phyloP scores from a whole-genome alignment of 2,888 invertebrate genomes.

The Leptopilina myrica region DNA sequence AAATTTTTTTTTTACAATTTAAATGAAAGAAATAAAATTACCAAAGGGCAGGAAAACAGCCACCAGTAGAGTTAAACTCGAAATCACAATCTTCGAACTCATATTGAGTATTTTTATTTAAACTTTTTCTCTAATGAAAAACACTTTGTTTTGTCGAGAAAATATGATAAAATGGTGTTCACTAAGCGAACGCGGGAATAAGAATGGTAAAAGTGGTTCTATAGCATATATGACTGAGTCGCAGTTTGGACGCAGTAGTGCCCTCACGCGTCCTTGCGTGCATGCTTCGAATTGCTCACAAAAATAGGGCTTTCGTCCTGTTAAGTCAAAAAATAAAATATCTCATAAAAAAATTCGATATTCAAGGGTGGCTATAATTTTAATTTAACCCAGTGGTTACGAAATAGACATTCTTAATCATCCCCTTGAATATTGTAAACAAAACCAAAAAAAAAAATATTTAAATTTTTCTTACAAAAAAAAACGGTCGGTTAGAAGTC shows the following conservation, averaged over 20 bases:
- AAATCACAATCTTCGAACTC: constrained; percentile 10
- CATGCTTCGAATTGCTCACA: constrained; percentile 31
- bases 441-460: no score
- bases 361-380: not conserved
- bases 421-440: no score
- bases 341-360: not conserved
- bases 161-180: constrained; percentile 15
- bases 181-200: constrained; percentile 15
- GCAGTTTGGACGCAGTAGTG: constrained; percentile 11
- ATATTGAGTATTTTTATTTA: not conserved
- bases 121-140: not conserved
- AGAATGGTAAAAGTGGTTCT: constrained; percentile 28
- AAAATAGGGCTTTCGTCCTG: constrained; percentile 9
- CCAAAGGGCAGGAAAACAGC: constrained; percentile 12
- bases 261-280: constrained; percentile 27
- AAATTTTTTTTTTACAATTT: not conserved
- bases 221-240: not conserved
- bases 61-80: not conserved
- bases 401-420: no score
- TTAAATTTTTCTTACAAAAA: no score
- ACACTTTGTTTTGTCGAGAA: not conserved
- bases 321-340: not conserved
- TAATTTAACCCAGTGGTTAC: no score
- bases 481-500: no score
- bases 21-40: not conserved